Evolutionary conservation across 2,888 invertebrate genomes (phyloP).

Genomic region (Stratiomys singularior): DNA sequence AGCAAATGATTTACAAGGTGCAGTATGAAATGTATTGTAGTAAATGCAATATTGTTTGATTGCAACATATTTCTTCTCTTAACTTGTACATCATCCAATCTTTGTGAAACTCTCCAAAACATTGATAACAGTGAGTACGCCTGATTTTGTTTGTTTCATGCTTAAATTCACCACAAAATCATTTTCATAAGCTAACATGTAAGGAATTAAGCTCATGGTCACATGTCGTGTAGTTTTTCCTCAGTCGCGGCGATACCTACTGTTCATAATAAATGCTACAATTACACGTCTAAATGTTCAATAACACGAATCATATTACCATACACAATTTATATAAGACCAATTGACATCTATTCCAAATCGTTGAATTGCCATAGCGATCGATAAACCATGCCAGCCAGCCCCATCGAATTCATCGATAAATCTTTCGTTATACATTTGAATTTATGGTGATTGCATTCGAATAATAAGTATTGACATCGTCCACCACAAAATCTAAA

Average conservation of each 20-base stretch:
- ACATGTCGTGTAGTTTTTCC: not conserved
- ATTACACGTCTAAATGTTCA: conserved; percentile 14
- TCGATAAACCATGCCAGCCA: not conserved
- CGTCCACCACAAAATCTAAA: conserved; percentile 7
- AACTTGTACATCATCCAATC: no score
- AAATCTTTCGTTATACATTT: not conserved
- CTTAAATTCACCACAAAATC: no score
- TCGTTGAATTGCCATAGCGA: conserved; percentile 7
- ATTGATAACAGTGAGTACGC: no score
- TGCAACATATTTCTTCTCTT: no score
- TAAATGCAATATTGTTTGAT: no score
- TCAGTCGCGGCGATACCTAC: not conserved
- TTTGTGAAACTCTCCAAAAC: no score
- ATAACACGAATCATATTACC: conserved; percentile 29
- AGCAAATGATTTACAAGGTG: no score
- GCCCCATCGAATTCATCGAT: not conserved
- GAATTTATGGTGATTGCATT: conserved; percentile 19
- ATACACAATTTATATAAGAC: conserved; percentile 9
- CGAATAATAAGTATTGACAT: conserved; percentile 18
- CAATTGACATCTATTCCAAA: conserved; percentile 22
- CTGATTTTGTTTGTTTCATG: no score
- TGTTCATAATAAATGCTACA: not conserved
- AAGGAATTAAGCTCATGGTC: not conserved
- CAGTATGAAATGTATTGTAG: no score
- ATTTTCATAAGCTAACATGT: not conserved